Evolutionary conservation across 2,888 invertebrate species (phyloP).

Genomic region (Cloeon dipterum): DNA sequence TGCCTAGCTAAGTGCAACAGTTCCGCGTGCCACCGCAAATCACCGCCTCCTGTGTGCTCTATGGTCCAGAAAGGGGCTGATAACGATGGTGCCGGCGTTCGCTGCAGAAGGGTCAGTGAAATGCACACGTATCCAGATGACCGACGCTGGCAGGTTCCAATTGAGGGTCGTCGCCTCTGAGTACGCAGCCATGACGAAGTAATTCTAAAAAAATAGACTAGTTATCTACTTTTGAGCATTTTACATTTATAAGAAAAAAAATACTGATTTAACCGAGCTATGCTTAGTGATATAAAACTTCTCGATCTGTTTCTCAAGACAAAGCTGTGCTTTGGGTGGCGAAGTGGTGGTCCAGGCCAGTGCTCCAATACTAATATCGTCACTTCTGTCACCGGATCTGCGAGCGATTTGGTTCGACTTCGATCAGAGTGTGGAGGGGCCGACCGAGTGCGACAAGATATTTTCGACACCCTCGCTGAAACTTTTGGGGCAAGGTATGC

Average conservation of each 20-base stretch:
- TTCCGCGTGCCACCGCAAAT: conserved; percentile 4
- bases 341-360: conserved; percentile 5
- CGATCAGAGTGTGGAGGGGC: conserved; percentile 8
- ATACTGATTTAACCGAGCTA: not conserved
- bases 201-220: not conserved
- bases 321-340: not conserved
- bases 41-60: conserved; percentile 5
- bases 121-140: conserved; percentile 5
- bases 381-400: conserved; percentile 6
- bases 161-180: conserved; percentile 8
- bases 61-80: not conserved
- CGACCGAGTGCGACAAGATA: conserved; percentile 5
- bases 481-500: conserved; percentile 6
- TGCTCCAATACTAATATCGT: conserved; percentile 6
- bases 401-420: conserved; percentile 7
- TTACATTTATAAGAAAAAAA: not conserved
- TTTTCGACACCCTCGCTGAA: conserved; percentile 4
- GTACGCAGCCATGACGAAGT: conserved; percentile 8
- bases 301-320: not conserved
- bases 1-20: conserved; percentile 1
- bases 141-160: conserved; percentile 5
- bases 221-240: not conserved
- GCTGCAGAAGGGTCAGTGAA: conserved; percentile 4
- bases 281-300: not conserved
- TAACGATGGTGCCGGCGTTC: not conserved